Evolutionary conservation across 2,797 vertebrate genomes (phyloP).

Genomic region (Hirundo rustica): DNA sequence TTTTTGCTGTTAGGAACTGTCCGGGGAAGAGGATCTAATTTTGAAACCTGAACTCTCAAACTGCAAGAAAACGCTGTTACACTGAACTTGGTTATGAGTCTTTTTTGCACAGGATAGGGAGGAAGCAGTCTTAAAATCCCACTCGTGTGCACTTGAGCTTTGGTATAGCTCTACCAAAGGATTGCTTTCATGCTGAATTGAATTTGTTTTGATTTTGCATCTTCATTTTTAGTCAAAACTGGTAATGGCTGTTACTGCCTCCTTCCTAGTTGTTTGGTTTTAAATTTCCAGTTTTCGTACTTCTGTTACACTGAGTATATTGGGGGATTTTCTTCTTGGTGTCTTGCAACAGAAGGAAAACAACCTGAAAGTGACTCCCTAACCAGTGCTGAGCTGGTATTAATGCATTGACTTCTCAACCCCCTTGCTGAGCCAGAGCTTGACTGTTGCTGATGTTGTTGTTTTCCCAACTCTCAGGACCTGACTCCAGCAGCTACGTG

Average conservation of each 20-base stretch:
- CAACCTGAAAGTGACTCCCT: background rate
- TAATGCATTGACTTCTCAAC: accelerated
- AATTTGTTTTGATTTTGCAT: background rate
- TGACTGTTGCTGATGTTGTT: background rate
- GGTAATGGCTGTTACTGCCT: background rate
- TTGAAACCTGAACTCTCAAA: background rate
- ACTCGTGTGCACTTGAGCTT: background rate
- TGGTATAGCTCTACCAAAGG: background rate
- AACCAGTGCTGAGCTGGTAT: accelerated
- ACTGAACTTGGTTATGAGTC: background rate
- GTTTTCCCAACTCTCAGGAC: conserved; percentile 69
- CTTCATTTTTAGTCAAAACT: background rate
- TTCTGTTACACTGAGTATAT: background rate
- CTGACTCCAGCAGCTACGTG: conserved; percentile 77
- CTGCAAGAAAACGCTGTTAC: background rate
- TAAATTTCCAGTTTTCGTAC: background rate
- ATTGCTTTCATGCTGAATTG: background rate
- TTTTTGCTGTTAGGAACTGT: background rate
- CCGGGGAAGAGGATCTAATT: background rate
- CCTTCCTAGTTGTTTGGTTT: background rate
- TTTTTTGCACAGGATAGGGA: background rate
- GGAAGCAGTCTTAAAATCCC: background rate
- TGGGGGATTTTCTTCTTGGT: background rate
- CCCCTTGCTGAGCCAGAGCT: background rate
- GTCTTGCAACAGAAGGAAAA: background rate